Evolutionary conservation across 2,113 vertebrate genomes (phyloP).

Genomic region (Euleptes europaea): DNA sequence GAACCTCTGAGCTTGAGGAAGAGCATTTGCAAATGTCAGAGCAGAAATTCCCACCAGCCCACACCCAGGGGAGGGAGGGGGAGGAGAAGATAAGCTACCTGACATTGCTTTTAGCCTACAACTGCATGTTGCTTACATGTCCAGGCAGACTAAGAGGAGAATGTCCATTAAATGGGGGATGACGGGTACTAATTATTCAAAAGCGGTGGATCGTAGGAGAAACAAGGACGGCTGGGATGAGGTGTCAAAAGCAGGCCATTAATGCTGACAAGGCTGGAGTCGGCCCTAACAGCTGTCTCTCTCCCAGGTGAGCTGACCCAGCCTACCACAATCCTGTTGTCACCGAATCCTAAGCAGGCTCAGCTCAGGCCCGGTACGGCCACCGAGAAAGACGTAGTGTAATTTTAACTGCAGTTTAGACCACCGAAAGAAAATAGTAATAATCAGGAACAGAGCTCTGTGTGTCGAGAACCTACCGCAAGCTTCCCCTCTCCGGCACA

Average conservation of each 20-base stretch:
- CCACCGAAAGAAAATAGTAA: not conserved
- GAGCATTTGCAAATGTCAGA: not conserved
- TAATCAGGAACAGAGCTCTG: not conserved
- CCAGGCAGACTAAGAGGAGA: slow-evolving; percentile 51
- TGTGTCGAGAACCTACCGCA: not conserved
- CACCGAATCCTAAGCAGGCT: slow-evolving; percentile 29
- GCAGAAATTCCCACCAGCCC: not conserved
- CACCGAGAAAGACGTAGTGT: slow-evolving; percentile 19
- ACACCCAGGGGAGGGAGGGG: not conserved
- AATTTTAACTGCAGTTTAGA: slow-evolving; percentile 26
- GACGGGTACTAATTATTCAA: slow-evolving; percentile 77
- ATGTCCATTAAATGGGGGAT: slow-evolving; percentile 70
- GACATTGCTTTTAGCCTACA: not conserved
- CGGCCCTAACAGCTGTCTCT: slow-evolving; percentile 69
- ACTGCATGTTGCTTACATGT: slow-evolving; percentile 15
- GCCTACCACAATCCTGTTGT: slow-evolving; percentile 45
- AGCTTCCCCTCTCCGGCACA: not conserved
- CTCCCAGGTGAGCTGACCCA: slow-evolving; percentile 68
- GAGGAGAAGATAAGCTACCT: not conserved
- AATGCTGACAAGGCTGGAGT: slow-evolving; percentile 71
- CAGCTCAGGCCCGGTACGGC: not conserved
- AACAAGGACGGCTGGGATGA: slow-evolving; percentile 67
- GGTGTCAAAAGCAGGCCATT: slow-evolving; percentile 74
- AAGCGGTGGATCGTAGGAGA: slow-evolving; percentile 65
- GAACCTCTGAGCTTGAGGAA: no score